A percentile compares a stretch with the other conserved stretches of the same genome.
Conservation (phyloP, 30 jellyfish, hydroid and myxozoan genomes). For the Aurelia coerulea region DNA sequence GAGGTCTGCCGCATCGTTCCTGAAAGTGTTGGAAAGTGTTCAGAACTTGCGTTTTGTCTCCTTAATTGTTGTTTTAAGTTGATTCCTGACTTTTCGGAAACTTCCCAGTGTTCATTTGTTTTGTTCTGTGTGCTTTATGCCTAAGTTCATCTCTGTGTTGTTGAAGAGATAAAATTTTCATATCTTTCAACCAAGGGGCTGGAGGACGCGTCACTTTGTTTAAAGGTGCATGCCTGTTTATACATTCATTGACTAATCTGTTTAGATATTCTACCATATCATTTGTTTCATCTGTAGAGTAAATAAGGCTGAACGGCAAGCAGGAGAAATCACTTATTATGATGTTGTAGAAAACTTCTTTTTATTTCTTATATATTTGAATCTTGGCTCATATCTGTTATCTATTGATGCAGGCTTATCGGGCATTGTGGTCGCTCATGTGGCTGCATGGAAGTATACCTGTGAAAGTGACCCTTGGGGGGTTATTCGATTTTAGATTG, state of each 20-base stretch:
- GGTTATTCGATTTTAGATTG: conserved; percentile 10
- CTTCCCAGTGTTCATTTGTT: not conserved
- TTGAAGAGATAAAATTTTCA: not conserved
- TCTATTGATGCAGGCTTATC: conserved; percentile 25
- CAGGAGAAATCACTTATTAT: conserved; percentile 2
- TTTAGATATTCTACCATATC: too few relatives aligned
- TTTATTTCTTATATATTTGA: conserved; percentile 20
- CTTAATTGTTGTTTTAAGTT: not conserved
- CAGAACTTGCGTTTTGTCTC: conserved; percentile 1
- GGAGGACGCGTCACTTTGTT: not conserved
- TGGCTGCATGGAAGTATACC: conserved; percentile 31
- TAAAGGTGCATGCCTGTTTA: not conserved
- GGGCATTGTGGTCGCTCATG: conserved; percentile 40
- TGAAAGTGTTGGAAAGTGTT: too few relatives aligned
- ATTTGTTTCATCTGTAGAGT: too few relatives aligned
- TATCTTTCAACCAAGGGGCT: conserved; percentile 2
- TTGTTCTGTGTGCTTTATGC: not conserved
- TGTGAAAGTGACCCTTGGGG: conserved; percentile 29
- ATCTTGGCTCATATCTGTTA: conserved; percentile 15
- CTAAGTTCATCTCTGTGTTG: not conserved
- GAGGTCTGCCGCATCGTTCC: too few relatives aligned
- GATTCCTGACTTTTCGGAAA: not conserved
- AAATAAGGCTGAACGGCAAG: not conserved
- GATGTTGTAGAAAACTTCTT: conserved; percentile 3
- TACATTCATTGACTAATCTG: not conserved